Evolutionary conservation across 1,140 invertebrate species (phyloP).

Genomic region (Danaus melanippus): DNA sequence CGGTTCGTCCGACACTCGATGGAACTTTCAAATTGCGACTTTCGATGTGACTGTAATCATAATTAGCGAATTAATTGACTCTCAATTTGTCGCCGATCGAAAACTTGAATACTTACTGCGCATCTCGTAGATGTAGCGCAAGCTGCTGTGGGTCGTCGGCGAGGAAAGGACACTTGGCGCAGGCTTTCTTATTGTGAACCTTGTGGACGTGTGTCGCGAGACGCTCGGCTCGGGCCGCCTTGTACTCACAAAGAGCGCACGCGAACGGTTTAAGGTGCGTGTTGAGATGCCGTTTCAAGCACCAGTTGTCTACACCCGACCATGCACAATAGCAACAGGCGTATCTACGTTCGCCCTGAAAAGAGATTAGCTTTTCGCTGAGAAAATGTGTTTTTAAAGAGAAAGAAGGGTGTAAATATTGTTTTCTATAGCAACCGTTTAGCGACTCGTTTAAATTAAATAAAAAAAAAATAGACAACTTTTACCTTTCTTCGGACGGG

Average conservation of each 20-base stretch:
- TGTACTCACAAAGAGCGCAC: conserved; percentile 91
- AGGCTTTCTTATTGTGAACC: conserved; percentile 91
- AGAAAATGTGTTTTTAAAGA: too few relatives aligned
- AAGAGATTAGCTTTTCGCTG: background rate
- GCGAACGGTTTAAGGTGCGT: conserved; percentile 93
- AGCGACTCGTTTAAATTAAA: background rate
- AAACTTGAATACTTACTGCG: conserved; percentile 25
- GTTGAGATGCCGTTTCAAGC: conserved; percentile 90
- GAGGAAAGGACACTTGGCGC: conserved; percentile 88
- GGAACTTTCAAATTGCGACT: conserved; percentile 66
- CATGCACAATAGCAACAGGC: conserved; percentile 90
- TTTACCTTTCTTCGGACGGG: conserved; percentile 43
- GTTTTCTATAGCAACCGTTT: too few relatives aligned
- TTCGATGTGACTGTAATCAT: conserved; percentile 56
- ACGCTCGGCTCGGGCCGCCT: conserved; percentile 88
- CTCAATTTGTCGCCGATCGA: background rate
- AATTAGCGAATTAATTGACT: background rate
- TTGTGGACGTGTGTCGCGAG: conserved; percentile 91
- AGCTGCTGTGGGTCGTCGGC: conserved; percentile 85
- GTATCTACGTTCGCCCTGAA: conserved; percentile 77
- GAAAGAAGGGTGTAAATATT: too few relatives aligned
- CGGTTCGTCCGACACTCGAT: conserved; percentile 32
- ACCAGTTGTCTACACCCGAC: conserved; percentile 95
- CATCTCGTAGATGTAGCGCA: conserved; percentile 80
- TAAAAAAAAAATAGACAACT: background rate